Conservation (phyloP, 92 coral and sea anemone genomes). For the Virgularia gustaviana region DNA sequence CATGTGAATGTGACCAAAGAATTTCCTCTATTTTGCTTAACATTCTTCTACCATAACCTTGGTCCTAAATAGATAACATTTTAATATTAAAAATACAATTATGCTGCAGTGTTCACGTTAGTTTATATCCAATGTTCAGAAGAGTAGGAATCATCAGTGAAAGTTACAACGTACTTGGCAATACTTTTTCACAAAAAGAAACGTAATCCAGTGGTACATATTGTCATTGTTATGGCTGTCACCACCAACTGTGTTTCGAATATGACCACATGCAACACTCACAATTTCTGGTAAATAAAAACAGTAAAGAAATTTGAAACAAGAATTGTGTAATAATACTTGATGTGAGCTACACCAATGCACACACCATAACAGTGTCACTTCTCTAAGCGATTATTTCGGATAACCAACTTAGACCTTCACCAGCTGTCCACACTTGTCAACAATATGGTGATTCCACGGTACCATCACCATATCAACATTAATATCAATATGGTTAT, state of each 20-base stretch:
- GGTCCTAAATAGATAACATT: conserved; percentile 47
- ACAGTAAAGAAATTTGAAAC: background rate
- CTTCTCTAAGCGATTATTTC: too few species aligned
- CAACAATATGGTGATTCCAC: too few species aligned
- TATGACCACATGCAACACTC: conserved; percentile 73
- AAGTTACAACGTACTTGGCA: conserved; percentile 69
- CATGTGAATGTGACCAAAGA: conserved; percentile 47
- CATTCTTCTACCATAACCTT: conserved; percentile 75
- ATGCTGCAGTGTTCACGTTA: too few species aligned
- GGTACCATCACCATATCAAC: too few species aligned
- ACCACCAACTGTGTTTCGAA: conserved; percentile 43
- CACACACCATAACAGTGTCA: too few species aligned
- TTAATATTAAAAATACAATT: too few species aligned
- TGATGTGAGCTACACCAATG: background rate
- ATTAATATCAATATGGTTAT: too few species aligned
- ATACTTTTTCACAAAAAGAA: conserved; percentile 86
- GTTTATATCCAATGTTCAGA: too few species aligned
- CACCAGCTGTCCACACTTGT: too few species aligned
- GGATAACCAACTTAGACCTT: too few species aligned
- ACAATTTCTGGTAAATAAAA: conserved; percentile 55
- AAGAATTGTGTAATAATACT: background rate
- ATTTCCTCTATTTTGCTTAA: conserved; percentile 57
- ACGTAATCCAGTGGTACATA: conserved; percentile 80
- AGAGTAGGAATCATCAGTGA: too few species aligned
- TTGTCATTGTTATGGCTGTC: conserved; percentile 42